Evolutionary conservation across 2,113 vertebrate genomes (phyloP), one percentile per base, ranked within the genome.

Genomic region (Pangasianodon gigas): DNA sequence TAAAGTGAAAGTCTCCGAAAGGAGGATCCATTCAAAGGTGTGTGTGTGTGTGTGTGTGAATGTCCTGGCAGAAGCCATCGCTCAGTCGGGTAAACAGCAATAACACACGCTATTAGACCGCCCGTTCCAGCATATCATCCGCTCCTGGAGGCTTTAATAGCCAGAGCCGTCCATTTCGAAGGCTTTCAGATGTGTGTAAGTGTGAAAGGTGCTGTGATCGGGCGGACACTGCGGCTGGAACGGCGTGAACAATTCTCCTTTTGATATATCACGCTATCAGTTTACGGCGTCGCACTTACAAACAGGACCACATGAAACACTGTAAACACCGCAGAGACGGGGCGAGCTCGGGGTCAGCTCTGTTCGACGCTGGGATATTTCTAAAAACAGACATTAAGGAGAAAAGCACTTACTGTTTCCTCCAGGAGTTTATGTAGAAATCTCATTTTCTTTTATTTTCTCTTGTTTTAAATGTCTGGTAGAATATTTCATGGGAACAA

Each of bases 321-420:
- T 5, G 11, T n/a, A n/a, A 92, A 89, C 90, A 91, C 77, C 54
- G 91, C 90, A 88, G 93, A 58, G 14, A 54, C 52, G 18, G 7
- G n/a, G 52, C 4, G 13, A 14, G 32, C 4, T 0, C 5, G 19
- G 51, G 32, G 18, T 82, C 79, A 32, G 51, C 51, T 56, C 4
- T 8, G 16, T 4, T 11, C n/a, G 1, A n/a, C 1, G 8, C 32
- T 7, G 6, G 2, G n/a, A 54, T n/a, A n/a, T 14, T n/a, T n/a
- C 1, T 13, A n/a, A 52, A 51, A 51, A 54, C 8, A 54, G 29
- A 3, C 48, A 0, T 81, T 8, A 7, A 54, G 2, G 14, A 54
- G n/a, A 81, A 32, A 81, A 56, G n/a, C 52, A 37, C n/a, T 41
- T 10, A 16, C 52, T 10, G 51, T 10, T 82, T 9, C n/a, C n/a